Base-by-base conservation (phyloP, 2,113 vertebrate genomes). In the Lipotes vexillifer region DNA sequence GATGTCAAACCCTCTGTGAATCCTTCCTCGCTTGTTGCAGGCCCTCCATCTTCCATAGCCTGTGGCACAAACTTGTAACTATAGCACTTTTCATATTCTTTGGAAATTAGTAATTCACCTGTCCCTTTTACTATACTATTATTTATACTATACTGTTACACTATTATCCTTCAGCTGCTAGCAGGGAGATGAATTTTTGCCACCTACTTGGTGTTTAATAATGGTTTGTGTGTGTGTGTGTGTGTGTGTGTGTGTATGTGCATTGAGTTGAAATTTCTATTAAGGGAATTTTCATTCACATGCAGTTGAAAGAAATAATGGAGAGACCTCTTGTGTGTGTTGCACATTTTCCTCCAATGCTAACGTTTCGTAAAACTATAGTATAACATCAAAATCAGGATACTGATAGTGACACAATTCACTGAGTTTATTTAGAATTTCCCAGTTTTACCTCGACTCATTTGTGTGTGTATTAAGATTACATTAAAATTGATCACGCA, bases 251-350 rank as follows among this genome's bases (percentile, higher is more conserved):
- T 1, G 44, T 8, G 44, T 2, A 8, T 0, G 13, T n/a, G 44
- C 52, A 36, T 36, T 71, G 36, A 72, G 36, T 12, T 80, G n/a
- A 55, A 72, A 57, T 66, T 92, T 92, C 49, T 80, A 5, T 68
- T 90, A 55, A 84, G 69, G 18, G 59, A 12, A 90, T 49, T 90
- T 94, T 57, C 83, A 46, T 59, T 84, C 38, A 10, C 46, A 14
- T 77, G 36, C 20, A 57, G 21, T 57, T 78, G 68, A 14, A 46
- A 36, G 38, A 93, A 69, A 59, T 31, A 57, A 69, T 31, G 63
- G 77, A 75, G 44, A 85, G 74, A 63, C 46, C 11, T 3, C 31
- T 63, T 44, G 36, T 55, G 25, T 36, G 12, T 4, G 2, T 36
- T 77, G 69, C 17, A 33, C 36, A 14, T 46, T 77, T 77, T 66